Base-by-base conservation (phyloP, 2,888 invertebrate genomes). In the Acheta domesticus region DNA sequence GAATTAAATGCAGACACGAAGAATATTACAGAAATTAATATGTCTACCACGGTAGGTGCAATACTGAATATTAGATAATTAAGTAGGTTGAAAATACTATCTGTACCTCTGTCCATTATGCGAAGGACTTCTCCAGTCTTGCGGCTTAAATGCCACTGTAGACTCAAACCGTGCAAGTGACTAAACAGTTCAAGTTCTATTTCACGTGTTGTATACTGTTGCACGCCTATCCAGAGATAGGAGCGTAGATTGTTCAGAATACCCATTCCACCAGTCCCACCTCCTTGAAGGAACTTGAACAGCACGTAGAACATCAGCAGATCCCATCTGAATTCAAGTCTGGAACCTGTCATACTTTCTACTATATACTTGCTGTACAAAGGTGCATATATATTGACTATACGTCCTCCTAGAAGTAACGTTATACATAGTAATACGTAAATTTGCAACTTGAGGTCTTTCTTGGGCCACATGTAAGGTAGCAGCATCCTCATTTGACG, bases 51-150 rank as follows among this genome's bases (percentile, higher is more conserved):
- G 0, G 98, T 98, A 0, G 99, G 99, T 0, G 93, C 86, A 83
- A 99, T 98, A 76, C 96, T 96, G 88, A 98, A 98, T 75, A 98
- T 88, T 77, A 98, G 94, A 85, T 94, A 97, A 84, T 94, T 97
- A 1, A 99, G 90, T 14, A 99, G 89, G 86, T 94, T 96, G 87
- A 98, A 97, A 83, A 99, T 96, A 79, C 97, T 97, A 84, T 96
- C 96, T 0, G 98, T 98, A 83, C 99, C 99, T 82, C 99, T 90
- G 87, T 99, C 99, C 95, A 99, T 98, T 0, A 99, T 93, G 50
- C 98, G 89, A 2, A 99, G 88, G 0, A 99, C 97, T 89, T 99
- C 98, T 2, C 99, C 99, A 0, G 99, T 99, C 89, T 99, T 99
- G 16, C 98, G 89, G 2, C 93, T 91, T 62, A 99, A 88, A 87